These are phyloP conservation scores for Xenops minutus DNA, from an alignment of 2,797 vertebrate species.

Conservation along the genomic window DNA sequence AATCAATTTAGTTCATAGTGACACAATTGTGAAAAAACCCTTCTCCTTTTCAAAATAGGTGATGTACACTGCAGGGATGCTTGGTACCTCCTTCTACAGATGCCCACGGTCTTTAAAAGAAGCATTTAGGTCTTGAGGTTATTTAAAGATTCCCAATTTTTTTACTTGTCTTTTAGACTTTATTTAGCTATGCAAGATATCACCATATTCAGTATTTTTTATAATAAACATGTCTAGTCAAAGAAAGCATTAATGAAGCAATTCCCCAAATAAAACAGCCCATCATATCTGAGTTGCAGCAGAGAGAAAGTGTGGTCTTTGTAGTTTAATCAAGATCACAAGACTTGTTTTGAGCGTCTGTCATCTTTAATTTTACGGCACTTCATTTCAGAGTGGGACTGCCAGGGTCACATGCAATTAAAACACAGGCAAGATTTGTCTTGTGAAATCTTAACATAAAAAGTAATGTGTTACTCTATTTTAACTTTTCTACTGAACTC, in stretches of 20 bases:
- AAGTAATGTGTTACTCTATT: constrained; percentile 87
- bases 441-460: constrained; percentile 88
- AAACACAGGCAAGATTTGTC: constrained; percentile 86
- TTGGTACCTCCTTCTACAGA: not conserved
- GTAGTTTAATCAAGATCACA: constrained; percentile 90
- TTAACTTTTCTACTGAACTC: constrained; percentile 86
- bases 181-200: constrained; percentile 78
- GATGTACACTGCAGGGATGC: not conserved
- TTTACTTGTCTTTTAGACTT: constrained; percentile 72
- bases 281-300: constrained; percentile 86
- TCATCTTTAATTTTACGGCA: constrained; percentile 87
- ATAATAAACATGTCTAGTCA: constrained; percentile 93
- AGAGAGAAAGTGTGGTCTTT: constrained; percentile 84
- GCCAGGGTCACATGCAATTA: constrained; percentile 89
- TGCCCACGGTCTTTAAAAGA: constrained; percentile 18
- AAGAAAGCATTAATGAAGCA: constrained; percentile 92
- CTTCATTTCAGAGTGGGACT: constrained; percentile 85
- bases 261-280: constrained; percentile 89
- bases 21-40: not conserved
- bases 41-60: not conserved
- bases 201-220: constrained; percentile 80
- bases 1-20: not conserved
- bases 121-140: constrained; percentile 53
- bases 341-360: constrained; percentile 87
- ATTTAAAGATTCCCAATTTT: constrained; percentile 70